These are phyloP conservation scores for Paraplagusia blochii DNA, from an alignment of 2,113 vertebrate genomes.

Conservation along the genomic window DNA sequence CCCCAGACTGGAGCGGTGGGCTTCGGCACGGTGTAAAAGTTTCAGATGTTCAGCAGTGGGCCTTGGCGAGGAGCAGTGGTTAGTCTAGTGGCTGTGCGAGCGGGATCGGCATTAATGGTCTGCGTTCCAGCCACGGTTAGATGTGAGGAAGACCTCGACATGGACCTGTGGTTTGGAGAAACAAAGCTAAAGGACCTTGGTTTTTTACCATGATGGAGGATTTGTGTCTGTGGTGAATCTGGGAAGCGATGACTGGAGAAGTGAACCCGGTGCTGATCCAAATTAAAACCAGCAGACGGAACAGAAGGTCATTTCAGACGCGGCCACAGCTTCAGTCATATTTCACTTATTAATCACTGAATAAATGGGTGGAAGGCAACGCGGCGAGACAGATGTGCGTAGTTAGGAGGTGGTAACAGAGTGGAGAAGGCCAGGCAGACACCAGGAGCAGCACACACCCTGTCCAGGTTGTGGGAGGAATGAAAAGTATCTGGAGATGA, in stretches of 20 bases:
- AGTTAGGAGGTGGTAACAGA: slow-evolving; percentile 52
- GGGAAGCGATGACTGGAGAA: slow-evolving; percentile 22
- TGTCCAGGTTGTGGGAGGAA: slow-evolving; percentile 73
- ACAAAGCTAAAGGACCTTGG: slow-evolving; percentile 32
- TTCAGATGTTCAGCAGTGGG: slow-evolving; percentile 58
- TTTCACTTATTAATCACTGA: slow-evolving; percentile 63
- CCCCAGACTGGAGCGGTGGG: slow-evolving; percentile 54
- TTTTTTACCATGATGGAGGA: slow-evolving; percentile 21
- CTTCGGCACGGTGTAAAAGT: slow-evolving; percentile 42
- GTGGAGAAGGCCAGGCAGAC: slow-evolving; percentile 44
- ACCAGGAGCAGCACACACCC: slow-evolving; percentile 59
- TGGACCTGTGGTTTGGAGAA: slow-evolving; percentile 47
- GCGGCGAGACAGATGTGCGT: slow-evolving; percentile 60
- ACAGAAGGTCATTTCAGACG: slow-evolving; percentile 46
- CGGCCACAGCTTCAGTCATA: slow-evolving; percentile 49
- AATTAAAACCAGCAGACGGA: slow-evolving; percentile 62
- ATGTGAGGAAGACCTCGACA: slow-evolving; percentile 37
- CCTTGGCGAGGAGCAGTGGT: slow-evolving; percentile 44
- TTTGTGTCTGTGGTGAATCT: slow-evolving; percentile 36
- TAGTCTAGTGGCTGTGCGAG: slow-evolving; percentile 49
- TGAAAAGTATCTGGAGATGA: slow-evolving; percentile 76
- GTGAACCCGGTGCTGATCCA: slow-evolving; percentile 36
- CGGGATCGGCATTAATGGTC: slow-evolving; percentile 46
- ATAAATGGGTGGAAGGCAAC: slow-evolving; percentile 40
- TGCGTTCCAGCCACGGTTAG: slow-evolving; percentile 23